phyloP scores from a whole-genome alignment of 2,113 vertebrate species.

The Daboia siamensis region DNA sequence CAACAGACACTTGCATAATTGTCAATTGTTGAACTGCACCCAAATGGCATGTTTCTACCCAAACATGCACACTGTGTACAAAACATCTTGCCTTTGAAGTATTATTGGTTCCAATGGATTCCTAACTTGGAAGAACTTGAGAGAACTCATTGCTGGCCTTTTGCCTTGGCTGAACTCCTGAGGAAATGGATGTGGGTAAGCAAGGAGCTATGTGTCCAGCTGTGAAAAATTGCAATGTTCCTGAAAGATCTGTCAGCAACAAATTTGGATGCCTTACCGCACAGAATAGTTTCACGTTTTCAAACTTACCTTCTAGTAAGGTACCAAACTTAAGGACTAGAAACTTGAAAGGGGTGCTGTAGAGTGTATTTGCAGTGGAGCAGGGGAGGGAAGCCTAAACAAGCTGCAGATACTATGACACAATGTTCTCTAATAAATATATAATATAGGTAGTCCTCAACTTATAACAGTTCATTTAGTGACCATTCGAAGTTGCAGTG shows the following conservation, averaged over 20 bases:
- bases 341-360: not conserved
- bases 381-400: not conserved
- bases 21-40: not conserved
- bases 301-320: not conserved
- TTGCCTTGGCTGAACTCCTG: not conserved
- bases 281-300: not conserved
- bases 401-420: not conserved
- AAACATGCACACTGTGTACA: not conserved
- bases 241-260: not conserved
- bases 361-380: not conserved
- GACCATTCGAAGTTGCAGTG: too few relatives aligned
- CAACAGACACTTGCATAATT: not conserved
- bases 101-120: not conserved
- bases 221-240: not conserved
- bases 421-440: not conserved
- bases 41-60: not conserved
- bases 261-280: not conserved
- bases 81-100: not conserved
- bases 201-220: not conserved
- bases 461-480: too few relatives aligned
- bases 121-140: not conserved
- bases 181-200: not conserved
- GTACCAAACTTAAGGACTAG: not conserved
- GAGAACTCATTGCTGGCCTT: not conserved
- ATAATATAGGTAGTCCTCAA: too few relatives aligned